phyloP scores from a whole-genome alignment of 2,888 invertebrate species.

The Gastrophysa polygoni region DNA sequence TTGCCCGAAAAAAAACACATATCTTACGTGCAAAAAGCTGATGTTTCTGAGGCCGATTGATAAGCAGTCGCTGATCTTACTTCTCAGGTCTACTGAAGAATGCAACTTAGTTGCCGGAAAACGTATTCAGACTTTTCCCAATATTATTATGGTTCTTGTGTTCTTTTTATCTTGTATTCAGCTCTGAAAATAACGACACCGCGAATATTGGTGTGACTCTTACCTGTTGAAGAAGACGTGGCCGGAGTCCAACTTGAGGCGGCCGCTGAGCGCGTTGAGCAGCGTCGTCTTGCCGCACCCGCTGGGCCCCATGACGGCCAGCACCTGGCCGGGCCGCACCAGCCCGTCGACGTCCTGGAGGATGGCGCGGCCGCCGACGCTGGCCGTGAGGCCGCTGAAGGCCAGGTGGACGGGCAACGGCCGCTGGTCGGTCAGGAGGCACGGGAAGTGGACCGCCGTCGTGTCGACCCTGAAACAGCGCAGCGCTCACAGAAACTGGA shows the following conservation, averaged over 20 bases:
- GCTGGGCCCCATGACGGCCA: slow-evolving; percentile 84
- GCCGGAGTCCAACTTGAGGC: slow-evolving; percentile 70
- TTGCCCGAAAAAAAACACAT: too few relatives aligned
- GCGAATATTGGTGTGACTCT: too few relatives aligned
- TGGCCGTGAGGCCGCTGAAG: slow-evolving; percentile 68
- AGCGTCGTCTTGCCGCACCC: slow-evolving; percentile 81
- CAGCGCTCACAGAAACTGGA: too few relatives aligned
- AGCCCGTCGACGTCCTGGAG: slow-evolving; percentile 75
- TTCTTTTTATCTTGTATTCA: too few relatives aligned
- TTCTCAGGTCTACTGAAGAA: too few relatives aligned
- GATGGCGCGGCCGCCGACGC: slow-evolving; percentile 62
- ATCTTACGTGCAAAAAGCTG: too few relatives aligned
- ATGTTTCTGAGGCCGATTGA: too few relatives aligned
- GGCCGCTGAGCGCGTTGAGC: slow-evolving; percentile 75
- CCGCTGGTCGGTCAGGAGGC: slow-evolving; percentile 61
- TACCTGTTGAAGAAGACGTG: slow-evolving; percentile 56
- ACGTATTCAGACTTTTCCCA: too few relatives aligned
- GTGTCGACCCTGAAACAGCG: slow-evolving; percentile 67
- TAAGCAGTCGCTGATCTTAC: too few relatives aligned
- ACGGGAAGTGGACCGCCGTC: slow-evolving; percentile 66
- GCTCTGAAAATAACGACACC: too few relatives aligned
- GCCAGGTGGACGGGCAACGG: slow-evolving; percentile 70
- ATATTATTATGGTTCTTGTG: too few relatives aligned
- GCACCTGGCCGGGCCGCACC: slow-evolving; percentile 76
- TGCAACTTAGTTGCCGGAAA: too few relatives aligned